A percentile compares a stretch with the other conserved stretches of the same genome.
Conservation (phyloP, 2,888 invertebrate genomes). For the Tenthredo notha region DNA sequence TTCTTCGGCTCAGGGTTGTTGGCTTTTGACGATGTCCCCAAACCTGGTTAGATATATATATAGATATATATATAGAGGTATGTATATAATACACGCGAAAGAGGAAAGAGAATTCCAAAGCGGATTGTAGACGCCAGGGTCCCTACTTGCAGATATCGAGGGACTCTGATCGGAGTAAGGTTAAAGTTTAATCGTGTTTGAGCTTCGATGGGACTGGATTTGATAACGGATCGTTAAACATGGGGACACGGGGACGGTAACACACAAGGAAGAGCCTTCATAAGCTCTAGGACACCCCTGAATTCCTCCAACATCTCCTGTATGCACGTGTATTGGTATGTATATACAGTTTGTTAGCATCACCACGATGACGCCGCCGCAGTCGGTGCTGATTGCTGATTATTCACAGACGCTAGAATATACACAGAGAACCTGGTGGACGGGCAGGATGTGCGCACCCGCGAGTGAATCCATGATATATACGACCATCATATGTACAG, state of each 20-base stretch:
- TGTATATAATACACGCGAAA: not conserved
- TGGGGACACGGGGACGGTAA: not conserved
- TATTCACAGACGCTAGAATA: constrained; percentile 76
- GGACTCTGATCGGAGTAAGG: constrained; percentile 18
- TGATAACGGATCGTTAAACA: constrained; percentile 37
- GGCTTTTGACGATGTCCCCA: not conserved
- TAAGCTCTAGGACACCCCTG: not conserved
- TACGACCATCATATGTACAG: constrained; percentile 38
- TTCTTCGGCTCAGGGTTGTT: not conserved
- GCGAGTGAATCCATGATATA: constrained; percentile 35
- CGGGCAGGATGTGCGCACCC: constrained; percentile 46
- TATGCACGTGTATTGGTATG: not conserved
- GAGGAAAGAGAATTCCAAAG: constrained; percentile 12
- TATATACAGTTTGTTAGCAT: constrained; percentile 33
- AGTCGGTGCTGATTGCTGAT: constrained; percentile 76
- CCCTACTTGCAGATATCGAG: not conserved
- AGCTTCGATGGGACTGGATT: constrained; percentile 7
- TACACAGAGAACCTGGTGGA: constrained; percentile 52
- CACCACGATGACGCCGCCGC: constrained; percentile 67
- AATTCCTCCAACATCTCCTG: not conserved
- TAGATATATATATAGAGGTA: too few relatives aligned
- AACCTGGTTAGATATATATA: not conserved
- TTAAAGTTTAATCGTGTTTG: constrained; percentile 30
- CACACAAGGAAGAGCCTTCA: not conserved
- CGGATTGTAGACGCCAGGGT: not conserved